Evolutionary conservation across 2,797 vertebrate genomes (phyloP), one percentile per base, ranked within the genome.

Genomic region (Darevskia mixta): DNA sequence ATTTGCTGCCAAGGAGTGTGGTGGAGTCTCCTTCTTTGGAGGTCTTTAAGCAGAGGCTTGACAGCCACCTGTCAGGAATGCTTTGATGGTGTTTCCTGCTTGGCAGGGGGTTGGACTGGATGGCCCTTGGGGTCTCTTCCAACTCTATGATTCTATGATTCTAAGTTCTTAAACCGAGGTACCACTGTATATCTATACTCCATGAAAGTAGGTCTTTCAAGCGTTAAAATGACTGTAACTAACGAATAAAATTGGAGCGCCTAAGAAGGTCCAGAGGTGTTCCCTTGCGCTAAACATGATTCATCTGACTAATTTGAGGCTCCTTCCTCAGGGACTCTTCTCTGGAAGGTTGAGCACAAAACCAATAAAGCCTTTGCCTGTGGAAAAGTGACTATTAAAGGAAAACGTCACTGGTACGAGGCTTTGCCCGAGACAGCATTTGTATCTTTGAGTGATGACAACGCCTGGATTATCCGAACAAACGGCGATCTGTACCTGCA

Each of bases 331-430:
- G 99, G 99, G n/a, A 95, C 98, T 29, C 97, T 99, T 90, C 97
- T 99, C 81, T 99, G 99, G 98, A 99, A 99, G 96, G 98, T 99
- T 92, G 98, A 99, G 91, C 98, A 99, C 96, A 99, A 98, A 92
- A 98, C 97, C 45, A 98, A 98, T 96, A 98, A 98, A 15, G 99
- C 98, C 0, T 99, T 98, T 76, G 99, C 99, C 2, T 99, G 99
- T 90, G 98, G 98, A 5, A 99, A 99, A 95, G 98, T 99, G 3
- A 98, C 98, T 4, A 98, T 98, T 64, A 98, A 97, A 95, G 98
- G 98, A 38, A 99, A 98, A 89, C 97, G 99, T 4, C 99, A 99
- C 94, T 99, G 99, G 99, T 99, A 99, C 3, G 99, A 99, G 93
- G 99, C 99, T 23, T 96, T 98, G 92, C 98, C 98, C 18, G 98